These are phyloP conservation scores for Medauroidea extradentata DNA, from an alignment of 1,140 invertebrate species.

Conservation along the genomic window DNA sequence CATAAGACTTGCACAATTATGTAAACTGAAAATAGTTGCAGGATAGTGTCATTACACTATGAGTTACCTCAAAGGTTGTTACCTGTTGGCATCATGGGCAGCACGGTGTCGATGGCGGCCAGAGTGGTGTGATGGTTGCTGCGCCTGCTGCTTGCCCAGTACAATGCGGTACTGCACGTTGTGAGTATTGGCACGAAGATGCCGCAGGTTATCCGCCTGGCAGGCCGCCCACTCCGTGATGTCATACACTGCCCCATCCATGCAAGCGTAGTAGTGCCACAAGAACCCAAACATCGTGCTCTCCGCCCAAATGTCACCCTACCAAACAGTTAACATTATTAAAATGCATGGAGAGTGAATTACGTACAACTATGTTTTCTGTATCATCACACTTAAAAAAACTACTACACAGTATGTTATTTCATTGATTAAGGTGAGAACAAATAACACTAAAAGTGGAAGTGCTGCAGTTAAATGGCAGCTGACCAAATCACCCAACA, in stretches of 20 bases:
- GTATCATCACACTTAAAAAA: too few relatives aligned
- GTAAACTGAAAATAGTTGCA: too few relatives aligned
- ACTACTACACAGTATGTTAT: too few relatives aligned
- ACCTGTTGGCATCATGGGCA: constrained; percentile 7
- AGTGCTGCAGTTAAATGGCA: too few relatives aligned
- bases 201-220: constrained; percentile 76
- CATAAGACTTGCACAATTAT: too few relatives aligned
- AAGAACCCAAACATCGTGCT: constrained; percentile 78
- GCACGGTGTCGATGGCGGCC: constrained; percentile 15
- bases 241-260: constrained; percentile 91
- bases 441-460: too few relatives aligned
- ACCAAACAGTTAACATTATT: constrained; percentile 19
- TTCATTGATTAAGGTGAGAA: too few relatives aligned
- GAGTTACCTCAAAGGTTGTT: too few relatives aligned
- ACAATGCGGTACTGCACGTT: constrained; percentile 90
- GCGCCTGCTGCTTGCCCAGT: constrained; percentile 51
- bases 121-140: constrained; percentile 45
- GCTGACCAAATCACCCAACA: too few relatives aligned
- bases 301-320: constrained; percentile 96
- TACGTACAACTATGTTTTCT: too few relatives aligned
- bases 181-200: constrained; percentile 81
- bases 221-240: constrained; percentile 95
- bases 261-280: constrained; percentile 94
- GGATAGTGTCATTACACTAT: too few relatives aligned
- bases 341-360: background rate